Percentiles rank a stretch among this genome's conserved stretches.
Evolutionary conservation across 2,888 invertebrate genomes (phyloP).

Genomic region (Cryptus armator): DNA sequence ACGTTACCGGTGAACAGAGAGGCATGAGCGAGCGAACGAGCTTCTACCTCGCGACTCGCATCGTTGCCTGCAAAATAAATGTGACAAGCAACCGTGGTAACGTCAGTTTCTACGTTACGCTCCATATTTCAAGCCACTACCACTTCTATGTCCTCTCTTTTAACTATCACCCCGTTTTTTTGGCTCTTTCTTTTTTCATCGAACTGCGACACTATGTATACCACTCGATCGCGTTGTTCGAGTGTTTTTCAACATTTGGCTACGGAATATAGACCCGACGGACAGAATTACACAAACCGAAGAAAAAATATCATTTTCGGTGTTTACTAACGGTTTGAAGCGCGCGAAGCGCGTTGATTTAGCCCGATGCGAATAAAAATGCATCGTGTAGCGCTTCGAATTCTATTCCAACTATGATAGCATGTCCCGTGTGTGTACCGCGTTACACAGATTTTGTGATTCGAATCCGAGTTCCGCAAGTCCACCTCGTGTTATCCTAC

Average conservation of each 20-base stretch:
- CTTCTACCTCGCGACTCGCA: slow-evolving; percentile 76
- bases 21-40: slow-evolving; percentile 73
- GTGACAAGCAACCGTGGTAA: slow-evolving; percentile 79
- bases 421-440: too few relatives aligned
- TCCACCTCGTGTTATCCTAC: background rate
- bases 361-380: background rate
- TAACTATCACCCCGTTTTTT: slow-evolving; percentile 32
- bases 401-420: background rate
- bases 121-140: slow-evolving; percentile 77
- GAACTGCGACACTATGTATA: background rate
- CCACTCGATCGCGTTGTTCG: too few relatives aligned
- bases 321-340: too few relatives aligned
- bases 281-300: too few relatives aligned
- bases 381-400: background rate
- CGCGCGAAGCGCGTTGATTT: too few relatives aligned
- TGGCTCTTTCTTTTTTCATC: slow-evolving; percentile 53
- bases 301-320: too few relatives aligned
- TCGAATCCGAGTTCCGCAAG: background rate
- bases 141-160: slow-evolving; percentile 64
- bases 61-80: slow-evolving; percentile 82
- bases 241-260: background rate
- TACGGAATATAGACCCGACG: too few relatives aligned
- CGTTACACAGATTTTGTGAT: background rate
- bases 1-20: slow-evolving; percentile 54
- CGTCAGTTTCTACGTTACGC: slow-evolving; percentile 78